These are phyloP conservation scores for Meteorus sp. DNA, from an alignment of 1,140 invertebrate species.

Conservation along the genomic window DNA sequence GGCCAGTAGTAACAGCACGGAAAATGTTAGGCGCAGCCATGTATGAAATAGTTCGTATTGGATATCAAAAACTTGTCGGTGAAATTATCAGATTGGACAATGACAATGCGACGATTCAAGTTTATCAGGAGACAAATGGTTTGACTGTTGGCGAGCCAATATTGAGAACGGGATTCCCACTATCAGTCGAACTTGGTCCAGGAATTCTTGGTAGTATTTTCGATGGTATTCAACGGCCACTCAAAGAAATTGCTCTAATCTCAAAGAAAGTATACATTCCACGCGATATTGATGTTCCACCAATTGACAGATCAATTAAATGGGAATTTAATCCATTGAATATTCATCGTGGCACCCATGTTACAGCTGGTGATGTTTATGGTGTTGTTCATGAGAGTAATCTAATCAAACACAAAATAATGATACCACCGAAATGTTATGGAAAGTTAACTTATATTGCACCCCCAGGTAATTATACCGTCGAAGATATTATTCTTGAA, in stretches of 20 bases:
- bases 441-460: constrained; percentile 76
- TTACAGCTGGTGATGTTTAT: constrained; percentile 78
- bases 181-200: constrained; percentile 83
- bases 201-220: constrained; percentile 82
- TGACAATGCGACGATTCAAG: constrained; percentile 56
- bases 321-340: constrained; percentile 75
- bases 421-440: constrained; percentile 69
- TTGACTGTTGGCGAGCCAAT: constrained; percentile 87
- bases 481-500: constrained; percentile 72
- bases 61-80: constrained; percentile 70
- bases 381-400: constrained; percentile 75
- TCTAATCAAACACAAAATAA: constrained; percentile 74
- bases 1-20: constrained; percentile 44
- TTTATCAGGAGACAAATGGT: constrained; percentile 87
- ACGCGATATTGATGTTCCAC: constrained; percentile 75
- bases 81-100: constrained; percentile 77
- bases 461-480: constrained; percentile 70
- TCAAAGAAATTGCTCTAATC: constrained; percentile 71
- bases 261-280: constrained; percentile 81
- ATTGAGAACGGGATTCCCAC: constrained; percentile 75
- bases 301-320: constrained; percentile 52
- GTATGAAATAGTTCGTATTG: constrained; percentile 76
- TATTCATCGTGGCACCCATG: constrained; percentile 66
- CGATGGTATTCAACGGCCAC: constrained; percentile 83
- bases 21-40: constrained; percentile 51